A percentile compares a stretch with the other conserved stretches of the same genome.
Conservation (phyloP, 2,113 vertebrate species). For the Argyrosomus japonicus region DNA sequence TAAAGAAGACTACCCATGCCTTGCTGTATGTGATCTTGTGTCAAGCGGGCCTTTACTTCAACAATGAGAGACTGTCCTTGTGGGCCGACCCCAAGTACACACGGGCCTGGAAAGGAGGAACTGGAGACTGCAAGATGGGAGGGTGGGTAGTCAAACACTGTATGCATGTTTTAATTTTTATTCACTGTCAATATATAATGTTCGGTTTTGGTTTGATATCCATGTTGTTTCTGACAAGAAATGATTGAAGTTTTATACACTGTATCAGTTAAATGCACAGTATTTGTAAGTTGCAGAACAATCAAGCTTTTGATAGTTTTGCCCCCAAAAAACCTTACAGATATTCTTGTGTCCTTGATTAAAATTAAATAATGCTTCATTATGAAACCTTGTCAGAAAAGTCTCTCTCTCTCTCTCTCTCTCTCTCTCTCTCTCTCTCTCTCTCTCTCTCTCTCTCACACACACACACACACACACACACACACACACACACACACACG, state of each 20-base stretch:
- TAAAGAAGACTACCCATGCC: constrained; percentile 41
- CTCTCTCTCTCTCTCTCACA: too few species aligned
- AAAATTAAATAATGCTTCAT: background rate
- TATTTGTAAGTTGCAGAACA: background rate
- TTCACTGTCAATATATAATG: too few species aligned
- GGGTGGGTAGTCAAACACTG: constrained; percentile 81
- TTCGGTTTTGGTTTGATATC: background rate
- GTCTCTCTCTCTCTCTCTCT: too few species aligned
- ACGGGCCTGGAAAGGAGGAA: constrained; percentile 93
- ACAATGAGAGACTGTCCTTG: constrained; percentile 86
- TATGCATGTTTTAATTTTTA: background rate
- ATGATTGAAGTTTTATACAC: background rate
- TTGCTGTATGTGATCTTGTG: constrained; percentile 66
- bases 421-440: too few species aligned
- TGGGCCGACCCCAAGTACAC: constrained; percentile 92
- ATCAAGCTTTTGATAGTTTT: background rate
- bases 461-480: too few species aligned
- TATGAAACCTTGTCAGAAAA: background rate
- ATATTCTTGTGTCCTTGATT: background rate
- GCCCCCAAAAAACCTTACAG: background rate
- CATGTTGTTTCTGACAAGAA: background rate
- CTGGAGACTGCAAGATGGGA: constrained; percentile 93
- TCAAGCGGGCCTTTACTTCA: constrained; percentile 53
- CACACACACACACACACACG: too few species aligned
- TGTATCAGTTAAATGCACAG: background rate